Base-by-base conservation (phyloP, 2,797 vertebrate species). In the Apodemus agrarius region DNA sequence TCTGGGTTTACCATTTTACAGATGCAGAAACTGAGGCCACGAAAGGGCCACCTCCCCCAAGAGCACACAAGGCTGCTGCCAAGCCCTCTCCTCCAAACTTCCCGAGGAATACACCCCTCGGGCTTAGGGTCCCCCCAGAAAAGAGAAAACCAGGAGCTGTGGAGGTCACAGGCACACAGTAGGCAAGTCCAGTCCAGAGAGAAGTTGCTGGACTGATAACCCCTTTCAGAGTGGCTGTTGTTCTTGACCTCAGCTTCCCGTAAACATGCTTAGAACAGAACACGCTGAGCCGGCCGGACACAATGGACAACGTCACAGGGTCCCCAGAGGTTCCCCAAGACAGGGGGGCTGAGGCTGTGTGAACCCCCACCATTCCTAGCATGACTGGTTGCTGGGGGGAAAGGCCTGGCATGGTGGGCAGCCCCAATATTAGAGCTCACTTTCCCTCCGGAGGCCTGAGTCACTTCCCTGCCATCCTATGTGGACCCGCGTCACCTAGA, bases 391-490 rank as follows among this genome's bases (percentile, higher is more conserved):
- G 34, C 61, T n/a, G 0, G 34, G 49, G 6, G 37, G 84, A 80
- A 57, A 89, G 94, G 69, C 67, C 49, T 0, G 0, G 29, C 22
- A 0, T 7, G 0, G 26, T 6, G 7, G 90, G 52, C 91, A 29
- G 88, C 72, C 59, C 16, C 61, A 65, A 13, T 59, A 69, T 74
- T 31, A 0, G 2, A 22, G 40, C 72, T 95, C 96, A 97, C 97
- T 97, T 95, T 97, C 98, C 94, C 61, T 91, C 43, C 3, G 0
- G 10, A 80, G 93, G 54, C 82, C 96, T 97, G 97, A 97, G 93
- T 97, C 98, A 97, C 85, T 96, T 97, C 97, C 89, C 93, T 79
- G 87, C 91, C 91, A 79, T 61, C 52, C 96, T 46, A 0, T 40
- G 49, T 34, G 10, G 67, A 94, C 81, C 92, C 65, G 37, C 10